phyloP scores from a whole-genome alignment of 2,797 vertebrate genomes.

The Oryzias dopingdopingensis region DNA sequence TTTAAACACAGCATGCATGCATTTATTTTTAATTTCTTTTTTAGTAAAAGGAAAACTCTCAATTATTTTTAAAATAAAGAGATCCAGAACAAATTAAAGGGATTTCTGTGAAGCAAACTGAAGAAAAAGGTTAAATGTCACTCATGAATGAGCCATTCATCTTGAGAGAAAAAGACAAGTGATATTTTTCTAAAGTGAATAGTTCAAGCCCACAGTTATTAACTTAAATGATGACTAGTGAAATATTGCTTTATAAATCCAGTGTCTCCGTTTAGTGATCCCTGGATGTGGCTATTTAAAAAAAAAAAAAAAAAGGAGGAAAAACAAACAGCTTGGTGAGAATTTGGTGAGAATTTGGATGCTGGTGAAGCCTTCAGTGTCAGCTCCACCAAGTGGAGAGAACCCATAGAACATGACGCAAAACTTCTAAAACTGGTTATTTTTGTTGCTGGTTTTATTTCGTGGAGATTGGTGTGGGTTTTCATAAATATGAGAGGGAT shows the following conservation, averaged over 20 bases:
- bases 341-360: slow-evolving; percentile 12
- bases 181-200: neutral
- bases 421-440: slow-evolving; percentile 66
- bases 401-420: slow-evolving; percentile 11
- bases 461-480: neutral
- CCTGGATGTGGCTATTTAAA: slow-evolving; percentile 14
- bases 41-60: too few relatives aligned
- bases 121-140: neutral
- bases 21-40: too few relatives aligned
- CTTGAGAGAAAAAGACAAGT: neutral
- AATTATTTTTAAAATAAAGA: too few relatives aligned
- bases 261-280: neutral
- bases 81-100: too few relatives aligned
- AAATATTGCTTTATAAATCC: neutral
- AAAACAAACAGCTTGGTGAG: neutral
- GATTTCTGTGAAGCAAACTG: too few relatives aligned
- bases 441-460: slow-evolving; percentile 9
- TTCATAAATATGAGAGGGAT: accelerated
- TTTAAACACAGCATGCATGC: neutral
- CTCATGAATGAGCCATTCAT: neutral
- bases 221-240: neutral
- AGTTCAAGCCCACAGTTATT: too few relatives aligned
- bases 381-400: slow-evolving; percentile 77
- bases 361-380: slow-evolving; percentile 45
- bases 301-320: slow-evolving; percentile 2